Base-by-base conservation (phyloP, 2,888 invertebrate genomes). In the Xestobium rufovillosum region DNA sequence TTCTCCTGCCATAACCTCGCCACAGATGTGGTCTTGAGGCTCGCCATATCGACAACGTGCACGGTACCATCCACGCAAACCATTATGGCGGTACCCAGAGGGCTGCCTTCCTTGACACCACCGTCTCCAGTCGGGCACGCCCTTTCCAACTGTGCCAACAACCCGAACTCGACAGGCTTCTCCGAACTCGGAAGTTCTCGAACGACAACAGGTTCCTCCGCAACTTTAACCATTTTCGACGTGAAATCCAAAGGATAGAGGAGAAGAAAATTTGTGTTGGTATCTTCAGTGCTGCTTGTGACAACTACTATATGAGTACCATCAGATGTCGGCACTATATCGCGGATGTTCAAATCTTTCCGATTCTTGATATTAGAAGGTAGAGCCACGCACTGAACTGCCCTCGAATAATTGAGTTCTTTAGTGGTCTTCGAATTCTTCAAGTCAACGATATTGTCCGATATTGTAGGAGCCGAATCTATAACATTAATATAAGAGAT, bases 61-160 rank as follows among this genome's bases (percentile, higher is more conserved):
- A 91, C 71, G 30, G 73, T 71, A 3, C 90, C 90, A 56, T 84
- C 83, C 2, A 73, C 70, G 44, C 85, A 83, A 9, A 87, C 83
- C 27, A 82, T 69, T 9, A 85, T 80, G 36, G 82, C 76, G 27
- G 82, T 75, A 31, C 81, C 76, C 34, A 68, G 66, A 9, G 71
- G 70, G 25, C 43, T 41, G 27, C 33, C 23, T 19, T n/a, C n/a
- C 32, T 48, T 48, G 3, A 49, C 45, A 3, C 48, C 50, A 34
- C 37, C 43, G 9, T 17, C 14, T 16, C 14, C 65, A 38, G 66
- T 65, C 10, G 28, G 36, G 12, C 49, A 50, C 26, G 53, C 42
- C 37, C 55, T 57, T 36, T 69, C 69, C 10, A 66, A 54, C 14
- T 68, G 59, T 1, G 85, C 84, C 47, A 87, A 61, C 39, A 86